Evolutionary conservation across 2,888 invertebrate species (phyloP).

Genomic region (Aphrophora alni): DNA sequence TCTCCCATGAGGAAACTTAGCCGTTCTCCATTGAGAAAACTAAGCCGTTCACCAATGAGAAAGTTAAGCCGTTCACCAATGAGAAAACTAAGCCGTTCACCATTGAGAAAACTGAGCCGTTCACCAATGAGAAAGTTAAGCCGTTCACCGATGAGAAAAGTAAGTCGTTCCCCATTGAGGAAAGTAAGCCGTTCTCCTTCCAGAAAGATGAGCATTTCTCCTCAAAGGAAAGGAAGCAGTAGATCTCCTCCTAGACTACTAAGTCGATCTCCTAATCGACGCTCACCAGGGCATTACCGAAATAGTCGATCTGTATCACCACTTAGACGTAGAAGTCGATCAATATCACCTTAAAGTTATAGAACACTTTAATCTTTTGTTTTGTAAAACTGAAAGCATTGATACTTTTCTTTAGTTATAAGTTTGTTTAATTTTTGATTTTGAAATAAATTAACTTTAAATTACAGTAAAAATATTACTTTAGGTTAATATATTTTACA

Average conservation of each 20-base stretch:
- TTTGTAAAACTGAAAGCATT: too few relatives aligned
- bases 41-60: slow-evolving; percentile 39
- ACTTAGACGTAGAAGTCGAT: slow-evolving; percentile 58
- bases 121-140: slow-evolving; percentile 52
- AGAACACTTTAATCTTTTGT: too few relatives aligned
- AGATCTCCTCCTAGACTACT: slow-evolving; percentile 48
- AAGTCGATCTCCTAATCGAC: slow-evolving; percentile 32
- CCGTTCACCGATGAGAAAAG: slow-evolving; percentile 54
- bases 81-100: slow-evolving; percentile 55
- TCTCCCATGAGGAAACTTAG: slow-evolving; percentile 51
- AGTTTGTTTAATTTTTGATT: too few relatives aligned
- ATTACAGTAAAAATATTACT: too few relatives aligned
- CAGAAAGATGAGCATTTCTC: slow-evolving; percentile 56
- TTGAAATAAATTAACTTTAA: too few relatives aligned
- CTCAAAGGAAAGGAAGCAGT: slow-evolving; percentile 43
- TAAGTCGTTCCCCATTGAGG: slow-evolving; percentile 46
- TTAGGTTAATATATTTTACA: too few relatives aligned
- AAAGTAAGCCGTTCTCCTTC: slow-evolving; percentile 47
- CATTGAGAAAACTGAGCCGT: slow-evolving; percentile 45
- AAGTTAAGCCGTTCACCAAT: slow-evolving; percentile 44
- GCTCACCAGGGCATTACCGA: slow-evolving; percentile 52
- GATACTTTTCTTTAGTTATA: too few relatives aligned
- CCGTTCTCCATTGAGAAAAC: slow-evolving; percentile 49
- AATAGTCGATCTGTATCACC: slow-evolving; percentile 61
- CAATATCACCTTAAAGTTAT: slow-evolving; percentile 43